These are phyloP conservation scores for Coremacera marginata DNA, from an alignment of 2,888 invertebrate species.

Conservation along the genomic window DNA sequence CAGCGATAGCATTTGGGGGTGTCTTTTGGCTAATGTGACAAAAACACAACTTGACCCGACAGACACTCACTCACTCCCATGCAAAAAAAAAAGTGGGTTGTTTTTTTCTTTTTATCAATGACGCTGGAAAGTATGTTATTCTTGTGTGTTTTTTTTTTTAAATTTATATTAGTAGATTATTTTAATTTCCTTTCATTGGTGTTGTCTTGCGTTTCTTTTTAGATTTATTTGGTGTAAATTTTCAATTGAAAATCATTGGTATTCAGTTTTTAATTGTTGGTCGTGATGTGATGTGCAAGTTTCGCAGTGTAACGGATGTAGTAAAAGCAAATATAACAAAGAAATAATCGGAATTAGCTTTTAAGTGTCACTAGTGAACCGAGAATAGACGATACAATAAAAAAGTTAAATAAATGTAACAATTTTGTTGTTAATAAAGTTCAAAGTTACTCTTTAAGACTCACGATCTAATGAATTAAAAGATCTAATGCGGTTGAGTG, in stretches of 20 bases:
- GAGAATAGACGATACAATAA: neutral
- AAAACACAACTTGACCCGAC: constrained; percentile 25
- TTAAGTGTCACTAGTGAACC: too few relatives aligned
- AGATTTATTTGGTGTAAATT: constrained; percentile 13
- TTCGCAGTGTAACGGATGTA: neutral
- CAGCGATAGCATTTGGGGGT: constrained; percentile 7
- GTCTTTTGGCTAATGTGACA: constrained; percentile 21
- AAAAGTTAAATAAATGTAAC: neutral
- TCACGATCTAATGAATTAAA: too few relatives aligned
- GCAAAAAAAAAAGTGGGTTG: constrained; percentile 2
- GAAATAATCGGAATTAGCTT: too few relatives aligned
- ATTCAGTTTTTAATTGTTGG: constrained; percentile 41
- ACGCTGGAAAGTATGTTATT: constrained; percentile 35
- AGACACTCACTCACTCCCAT: neutral
- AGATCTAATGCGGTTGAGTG: too few relatives aligned
- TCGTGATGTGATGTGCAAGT: constrained; percentile 31
- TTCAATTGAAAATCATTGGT: constrained; percentile 30
- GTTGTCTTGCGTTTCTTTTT: neutral
- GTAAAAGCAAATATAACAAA: neutral
- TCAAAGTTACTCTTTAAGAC: too few relatives aligned
- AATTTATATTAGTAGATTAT: constrained; percentile 22
- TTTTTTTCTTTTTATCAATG: constrained; percentile 34
- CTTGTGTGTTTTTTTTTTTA: constrained; percentile 11
- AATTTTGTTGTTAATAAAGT: too few relatives aligned
- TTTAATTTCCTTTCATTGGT: constrained; percentile 1